Evolutionary conservation across 1,140 invertebrate genomes (phyloP).

Genomic region (Pseudomyrmex cubaensis): DNA sequence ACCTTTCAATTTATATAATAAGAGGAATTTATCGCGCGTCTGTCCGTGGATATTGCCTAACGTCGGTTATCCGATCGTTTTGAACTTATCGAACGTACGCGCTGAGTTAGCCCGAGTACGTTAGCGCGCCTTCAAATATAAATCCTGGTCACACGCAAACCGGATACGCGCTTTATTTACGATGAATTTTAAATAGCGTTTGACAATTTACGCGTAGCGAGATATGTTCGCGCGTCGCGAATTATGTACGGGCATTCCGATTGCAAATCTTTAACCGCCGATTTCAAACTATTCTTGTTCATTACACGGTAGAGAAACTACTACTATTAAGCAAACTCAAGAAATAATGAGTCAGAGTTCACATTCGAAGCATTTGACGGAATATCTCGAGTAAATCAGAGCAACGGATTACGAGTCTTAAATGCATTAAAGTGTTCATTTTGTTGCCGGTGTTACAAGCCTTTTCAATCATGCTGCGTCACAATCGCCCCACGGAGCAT

Average conservation of each 20-base stretch:
- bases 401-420: slow-evolving; percentile 5
- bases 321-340: not conserved
- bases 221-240: not conserved
- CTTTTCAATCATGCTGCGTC: slow-evolving; percentile 38
- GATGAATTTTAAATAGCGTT: not conserved
- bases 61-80: slow-evolving; percentile 42
- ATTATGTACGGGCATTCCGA: not conserved
- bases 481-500: slow-evolving; percentile 6
- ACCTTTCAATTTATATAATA: slow-evolving; percentile 70
- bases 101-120: not conserved
- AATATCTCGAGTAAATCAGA: slow-evolving; percentile 15
- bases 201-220: slow-evolving; percentile 4
- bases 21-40: slow-evolving; percentile 64
- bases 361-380: too few relatives aligned
- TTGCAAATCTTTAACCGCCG: not conserved
- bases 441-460: not conserved
- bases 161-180: not conserved
- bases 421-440: slow-evolving; percentile 20
- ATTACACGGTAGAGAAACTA: not conserved
- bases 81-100: slow-evolving; percentile 13
- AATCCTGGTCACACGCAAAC: not conserved
- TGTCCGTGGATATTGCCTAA: slow-evolving; percentile 51
- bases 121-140: slow-evolving; percentile 15
- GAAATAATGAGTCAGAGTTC: not conserved
- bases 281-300: not conserved